Evolutionary conservation across 2,797 vertebrate genomes (phyloP), one percentile per base, ranked within the genome.

Genomic region (Emydoidea blandingii): DNA sequence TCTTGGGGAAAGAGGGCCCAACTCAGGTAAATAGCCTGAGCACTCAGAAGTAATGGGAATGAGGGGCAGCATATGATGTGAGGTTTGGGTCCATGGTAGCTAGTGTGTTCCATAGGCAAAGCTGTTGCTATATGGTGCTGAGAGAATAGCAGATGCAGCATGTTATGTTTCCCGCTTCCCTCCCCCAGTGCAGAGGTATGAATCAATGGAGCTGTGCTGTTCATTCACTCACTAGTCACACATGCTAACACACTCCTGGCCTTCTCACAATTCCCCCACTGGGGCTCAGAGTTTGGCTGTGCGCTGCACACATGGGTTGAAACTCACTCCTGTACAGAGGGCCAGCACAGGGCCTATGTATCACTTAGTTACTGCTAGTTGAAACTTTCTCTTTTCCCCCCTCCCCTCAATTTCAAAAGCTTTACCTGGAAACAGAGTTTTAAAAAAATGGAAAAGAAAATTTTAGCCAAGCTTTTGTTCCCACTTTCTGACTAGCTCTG

Each of bases 341-440:
- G 34, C n/a, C 47, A 57, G 41, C 53, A 47, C n/a, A 52, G 57
- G n/a, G 18, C 34, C 31, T 76, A 0, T 1, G 29, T 0, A 0
- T 47, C 0, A 0, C 31, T 84, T 87, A 0, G 0, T n/a, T 79
- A 19, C 47, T 86, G 12, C 74, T 80, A 9, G 21, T 15, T 47
- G 34, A 85, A 93, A 54, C 19, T 16, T 27, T 27, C 41, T 27
- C 23, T 74, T 27, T 74, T 10, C 25, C 3, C 52, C 52, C 21
- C 19, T 2, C 23, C 56, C 56, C 10, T 6, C 11, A 12, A 54
- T 68, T 37, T 25, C 2, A 76, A 91, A 83, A 65, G 31, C n/a
- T 74, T 85, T 85, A 85, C 8, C 29, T 92, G 82, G 41, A 78
- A 78, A 49, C 44, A 16, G 21, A 19, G 23, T 27, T 41, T 74